A percentile compares a stretch with the other conserved stretches of the same genome.
phyloP scores from a whole-genome alignment of 2,888 invertebrate genomes.

The Xestia xanthographa region DNA sequence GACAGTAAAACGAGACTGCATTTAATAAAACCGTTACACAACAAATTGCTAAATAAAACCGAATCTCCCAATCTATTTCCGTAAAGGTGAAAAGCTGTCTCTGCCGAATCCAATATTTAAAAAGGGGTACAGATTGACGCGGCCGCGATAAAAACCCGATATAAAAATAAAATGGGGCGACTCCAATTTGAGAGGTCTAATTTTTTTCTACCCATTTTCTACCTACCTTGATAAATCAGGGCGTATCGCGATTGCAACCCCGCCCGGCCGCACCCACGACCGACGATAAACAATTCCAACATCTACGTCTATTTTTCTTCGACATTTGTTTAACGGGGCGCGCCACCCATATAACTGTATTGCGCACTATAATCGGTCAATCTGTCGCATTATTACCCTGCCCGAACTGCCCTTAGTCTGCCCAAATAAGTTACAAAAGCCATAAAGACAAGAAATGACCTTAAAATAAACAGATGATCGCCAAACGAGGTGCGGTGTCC shows the following conservation, averaged over 20 bases:
- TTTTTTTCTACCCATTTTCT: constrained; percentile 72
- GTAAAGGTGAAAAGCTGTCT: constrained; percentile 61
- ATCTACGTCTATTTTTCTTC: constrained; percentile 79
- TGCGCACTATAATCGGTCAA: constrained; percentile 81
- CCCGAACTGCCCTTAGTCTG: constrained; percentile 73
- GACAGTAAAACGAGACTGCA: constrained; percentile 35
- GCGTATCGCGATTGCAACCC: constrained; percentile 75
- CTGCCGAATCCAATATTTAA: constrained; percentile 66
- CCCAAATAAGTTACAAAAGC: constrained; percentile 80
- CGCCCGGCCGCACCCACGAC: constrained; percentile 79
- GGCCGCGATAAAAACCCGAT: constrained; percentile 58
- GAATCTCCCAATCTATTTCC: constrained; percentile 51
- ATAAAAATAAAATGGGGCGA: constrained; percentile 72
- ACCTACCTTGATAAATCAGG: constrained; percentile 84
- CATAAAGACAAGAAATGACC: constrained; percentile 86
- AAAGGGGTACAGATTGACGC: constrained; percentile 66
- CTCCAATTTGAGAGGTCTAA: constrained; percentile 79
- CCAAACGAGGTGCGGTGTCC: constrained; percentile 83
- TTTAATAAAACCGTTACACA: constrained; percentile 62
- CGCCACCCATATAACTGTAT: constrained; percentile 82
- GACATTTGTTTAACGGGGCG: constrained; percentile 84
- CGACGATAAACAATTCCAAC: constrained; percentile 78
- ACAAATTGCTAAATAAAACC: constrained; percentile 51
- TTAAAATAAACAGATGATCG: constrained; percentile 89
- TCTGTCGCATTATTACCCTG: constrained; percentile 79